Evolutionary conservation across 2,888 invertebrate genomes (phyloP).

Genomic region (Tridacna crocea): DNA sequence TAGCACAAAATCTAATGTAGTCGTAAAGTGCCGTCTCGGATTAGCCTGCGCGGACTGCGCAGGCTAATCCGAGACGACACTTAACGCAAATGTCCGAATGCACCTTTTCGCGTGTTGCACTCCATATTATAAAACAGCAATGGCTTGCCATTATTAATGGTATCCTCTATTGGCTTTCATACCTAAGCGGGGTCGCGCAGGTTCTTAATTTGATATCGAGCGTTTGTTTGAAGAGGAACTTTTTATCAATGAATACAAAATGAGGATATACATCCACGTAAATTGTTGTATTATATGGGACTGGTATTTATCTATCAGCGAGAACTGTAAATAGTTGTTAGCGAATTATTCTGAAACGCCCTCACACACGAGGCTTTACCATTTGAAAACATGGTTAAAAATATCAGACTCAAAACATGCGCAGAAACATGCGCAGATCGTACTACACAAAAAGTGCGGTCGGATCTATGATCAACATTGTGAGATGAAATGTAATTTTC

Average conservation of each 20-base stretch:
- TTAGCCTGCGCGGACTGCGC: no score
- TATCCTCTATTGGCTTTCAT: neutral
- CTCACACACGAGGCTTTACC: neutral
- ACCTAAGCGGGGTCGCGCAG: neutral
- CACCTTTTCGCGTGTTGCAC: no score
- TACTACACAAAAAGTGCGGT: no score
- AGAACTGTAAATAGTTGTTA: constrained; percentile 5
- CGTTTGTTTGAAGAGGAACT: constrained; percentile 6
- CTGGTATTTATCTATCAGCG: neutral
- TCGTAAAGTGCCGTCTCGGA: no score
- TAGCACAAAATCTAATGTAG: no score
- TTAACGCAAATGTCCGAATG: no score
- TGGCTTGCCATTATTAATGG: no score
- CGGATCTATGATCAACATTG: no score
- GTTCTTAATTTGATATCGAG: constrained; percentile 10
- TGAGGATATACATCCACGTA: constrained; percentile 1
- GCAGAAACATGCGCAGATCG: neutral
- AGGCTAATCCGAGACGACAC: no score
- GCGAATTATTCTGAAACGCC: neutral
- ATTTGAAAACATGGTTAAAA: neutral
- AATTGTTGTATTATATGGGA: neutral
- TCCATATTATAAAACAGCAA: no score
- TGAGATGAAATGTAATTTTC: no score
- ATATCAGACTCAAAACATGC: neutral
- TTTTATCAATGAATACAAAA: neutral